phyloP scores from a whole-genome alignment of 2,888 invertebrate species.

The Sarcophaga caerulescens region DNA sequence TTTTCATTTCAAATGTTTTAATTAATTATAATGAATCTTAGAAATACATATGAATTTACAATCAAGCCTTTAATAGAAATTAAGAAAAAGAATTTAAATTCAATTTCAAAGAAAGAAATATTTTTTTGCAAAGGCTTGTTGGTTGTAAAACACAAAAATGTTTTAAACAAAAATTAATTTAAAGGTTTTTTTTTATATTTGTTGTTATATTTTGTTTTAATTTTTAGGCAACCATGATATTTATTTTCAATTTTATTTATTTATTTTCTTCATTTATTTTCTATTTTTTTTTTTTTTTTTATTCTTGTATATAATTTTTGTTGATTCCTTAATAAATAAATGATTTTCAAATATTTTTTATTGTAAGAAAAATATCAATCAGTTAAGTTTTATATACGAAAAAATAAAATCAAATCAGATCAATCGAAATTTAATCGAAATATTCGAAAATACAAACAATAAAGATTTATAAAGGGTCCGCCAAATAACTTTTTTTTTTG shows the following conservation, averaged over 20 bases:
- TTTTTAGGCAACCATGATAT: slow-evolving; percentile 44
- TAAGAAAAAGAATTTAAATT: background rate
- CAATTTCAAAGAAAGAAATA: background rate
- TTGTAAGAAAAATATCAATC: background rate
- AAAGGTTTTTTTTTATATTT: slow-evolving; percentile 8
- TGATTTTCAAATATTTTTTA: slow-evolving; percentile 1
- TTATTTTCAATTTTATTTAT: slow-evolving; percentile 14
- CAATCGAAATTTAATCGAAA: background rate
- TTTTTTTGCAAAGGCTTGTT: background rate
- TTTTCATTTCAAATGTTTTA: background rate
- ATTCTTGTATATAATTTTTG: background rate
- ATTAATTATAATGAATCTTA: background rate
- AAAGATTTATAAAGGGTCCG: too few species aligned
- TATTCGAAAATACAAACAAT: too few species aligned
- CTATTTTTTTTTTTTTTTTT: background rate
- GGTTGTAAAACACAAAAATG: background rate
- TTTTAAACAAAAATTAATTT: background rate
- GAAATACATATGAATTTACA: background rate
- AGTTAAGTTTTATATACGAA: background rate
- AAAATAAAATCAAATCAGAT: background rate
- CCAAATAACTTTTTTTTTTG: too few species aligned
- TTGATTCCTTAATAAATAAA: slow-evolving; percentile 3
- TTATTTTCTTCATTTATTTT: slow-evolving; percentile 7
- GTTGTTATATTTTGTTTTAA: background rate
- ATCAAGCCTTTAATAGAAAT: slow-evolving; percentile 7